These are phyloP conservation scores for Leptinotarsa rubiginosa DNA, from an alignment of 2,888 invertebrate genomes.

Conservation along the genomic window DNA sequence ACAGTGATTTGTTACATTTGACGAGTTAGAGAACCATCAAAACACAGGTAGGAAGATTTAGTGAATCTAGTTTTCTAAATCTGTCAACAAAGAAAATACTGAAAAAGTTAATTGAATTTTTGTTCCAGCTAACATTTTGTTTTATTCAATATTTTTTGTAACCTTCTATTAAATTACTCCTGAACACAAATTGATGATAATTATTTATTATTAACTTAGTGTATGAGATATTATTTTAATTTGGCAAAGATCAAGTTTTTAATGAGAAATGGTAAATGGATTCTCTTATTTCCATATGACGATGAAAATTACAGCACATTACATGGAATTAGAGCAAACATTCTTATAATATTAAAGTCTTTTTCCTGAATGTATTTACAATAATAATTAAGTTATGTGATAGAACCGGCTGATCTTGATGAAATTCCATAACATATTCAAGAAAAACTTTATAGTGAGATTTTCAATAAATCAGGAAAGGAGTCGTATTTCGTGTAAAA, in stretches of 20 bases:
- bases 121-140: not conserved
- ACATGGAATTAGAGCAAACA: not conserved
- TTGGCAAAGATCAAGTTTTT: not conserved
- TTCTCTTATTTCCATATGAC: not conserved
- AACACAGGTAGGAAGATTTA: conserved; percentile 1
- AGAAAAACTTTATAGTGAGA: no score
- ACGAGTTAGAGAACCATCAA: conserved; percentile 32
- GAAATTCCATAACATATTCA: no score
- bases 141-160: not conserved
- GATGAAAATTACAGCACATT: not conserved
- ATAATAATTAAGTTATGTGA: not conserved
- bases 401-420: no score
- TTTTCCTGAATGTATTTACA: not conserved
- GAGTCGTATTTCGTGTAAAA: no score
- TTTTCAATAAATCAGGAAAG: no score
- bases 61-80: not conserved
- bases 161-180: not conserved
- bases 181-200: not conserved
- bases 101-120: not conserved
- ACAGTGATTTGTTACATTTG: conserved; percentile 35
- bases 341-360: conserved; percentile 1
- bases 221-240: not conserved
- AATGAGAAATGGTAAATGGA: not conserved
- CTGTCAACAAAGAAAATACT: not conserved
- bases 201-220: not conserved